A percentile compares a stretch with the other conserved stretches of the same genome.
Conservation (phyloP, 2,113 vertebrate species). For the Albula glossodonta region DNA sequence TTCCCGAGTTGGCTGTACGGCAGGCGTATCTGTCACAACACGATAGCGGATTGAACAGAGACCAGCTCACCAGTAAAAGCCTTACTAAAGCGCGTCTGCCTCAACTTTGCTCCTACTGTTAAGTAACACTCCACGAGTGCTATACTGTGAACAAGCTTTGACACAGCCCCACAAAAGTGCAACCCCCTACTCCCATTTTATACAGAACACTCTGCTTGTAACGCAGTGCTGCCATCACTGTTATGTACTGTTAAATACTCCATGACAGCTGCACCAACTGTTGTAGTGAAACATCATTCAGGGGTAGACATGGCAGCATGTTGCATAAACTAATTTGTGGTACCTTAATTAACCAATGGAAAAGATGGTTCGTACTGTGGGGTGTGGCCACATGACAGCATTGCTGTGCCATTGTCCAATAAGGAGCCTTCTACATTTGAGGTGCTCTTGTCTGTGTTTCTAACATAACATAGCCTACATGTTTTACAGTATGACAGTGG, state of each 20-base stretch:
- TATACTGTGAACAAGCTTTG: background rate
- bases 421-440: background rate
- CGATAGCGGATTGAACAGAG: background rate
- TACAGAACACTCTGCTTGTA: background rate
- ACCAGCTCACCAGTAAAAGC: constrained; percentile 41
- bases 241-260: background rate
- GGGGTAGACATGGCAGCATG: background rate
- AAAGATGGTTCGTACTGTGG: background rate
- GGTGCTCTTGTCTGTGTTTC: background rate
- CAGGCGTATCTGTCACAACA: constrained; percentile 5
- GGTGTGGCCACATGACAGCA: background rate
- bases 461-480: background rate
- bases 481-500: background rate
- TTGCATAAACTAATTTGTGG: background rate
- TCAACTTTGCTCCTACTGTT: constrained; percentile 35
- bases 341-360: background rate
- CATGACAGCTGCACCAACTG: background rate
- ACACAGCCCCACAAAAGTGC: background rate
- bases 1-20: constrained; percentile 11
- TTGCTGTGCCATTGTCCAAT: background rate
- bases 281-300: background rate
- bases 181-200: background rate
- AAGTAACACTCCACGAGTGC: background rate
- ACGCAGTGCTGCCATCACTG: background rate
- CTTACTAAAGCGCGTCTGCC: constrained; percentile 34